Evolutionary conservation across 2,888 invertebrate species (phyloP), one percentile per base, ranked within the genome.

Genomic region (Parnassius glacialis): DNA sequence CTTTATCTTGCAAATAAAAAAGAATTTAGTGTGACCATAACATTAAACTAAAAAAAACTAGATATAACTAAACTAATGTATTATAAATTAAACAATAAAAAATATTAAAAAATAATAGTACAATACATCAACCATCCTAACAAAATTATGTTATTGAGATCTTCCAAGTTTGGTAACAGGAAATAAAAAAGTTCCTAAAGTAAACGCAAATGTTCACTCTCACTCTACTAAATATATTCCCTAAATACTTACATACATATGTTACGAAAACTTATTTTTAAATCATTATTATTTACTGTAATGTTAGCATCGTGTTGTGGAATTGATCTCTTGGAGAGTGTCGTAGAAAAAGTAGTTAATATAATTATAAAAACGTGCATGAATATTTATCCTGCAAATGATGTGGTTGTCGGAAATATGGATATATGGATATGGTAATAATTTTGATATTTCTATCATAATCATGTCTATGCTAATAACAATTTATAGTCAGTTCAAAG

Each of bases 271-370:
- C 13, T 48, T 11, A 42, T 44, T 25, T 11, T 59, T 42, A 48
- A 48, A 57, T 48, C 11, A 43, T 52, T 20, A 48, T 10, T 34
- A 48, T 10, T 34, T 60, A 47, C 11, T 16, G 20, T 48, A 41
- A 57, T 10, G 2, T 41, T 47, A 54, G 16, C 43, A 9, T 10
- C 67, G 61, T 69, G 62, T 66, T 67, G 65, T 61, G 72, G 72
- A 73, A 75, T 74, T 76, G 76, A 76, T 76, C 76, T 76, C 74
- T 71, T 47, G 68, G 72, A 64, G 59, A 73, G 73, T 74, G 72
- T 73, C 70, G 45, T 64, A 62, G 55, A 63, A 63, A 63, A 52
- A 44, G 64, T 67, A 64, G 58, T 59, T 52, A 63, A 45, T 65
- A 59, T 60, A 59, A 66, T 63, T 52, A 52, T 65, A 64, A 41